Evolutionary conservation across 23 tunicate species (phyloP), one percentile per base, ranked within the genome.

Genomic region (Aplidium turbinatum): DNA sequence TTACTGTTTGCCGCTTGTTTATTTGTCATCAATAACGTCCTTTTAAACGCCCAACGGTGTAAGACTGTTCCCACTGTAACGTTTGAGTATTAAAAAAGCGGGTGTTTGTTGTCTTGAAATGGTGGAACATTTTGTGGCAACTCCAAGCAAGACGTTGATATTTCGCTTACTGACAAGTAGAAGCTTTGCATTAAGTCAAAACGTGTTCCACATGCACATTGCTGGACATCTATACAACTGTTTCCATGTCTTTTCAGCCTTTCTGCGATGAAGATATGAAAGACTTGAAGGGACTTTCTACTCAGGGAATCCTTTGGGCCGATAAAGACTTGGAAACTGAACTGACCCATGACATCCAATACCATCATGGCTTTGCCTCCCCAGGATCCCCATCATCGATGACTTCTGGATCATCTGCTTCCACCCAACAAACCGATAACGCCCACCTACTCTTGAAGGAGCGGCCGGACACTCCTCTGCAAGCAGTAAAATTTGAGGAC

Each of bases 401-500:
- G 27, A 78, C 78, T 36, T 73, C 91, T 39, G 51, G 72, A 30
- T 68, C 87, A 57, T 79, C 96, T 1, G 45, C 52, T 54, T 72
- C 72, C 30, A 58, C 29, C 68, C 39, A 62, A 24, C 22, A 63
- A 25, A 51, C 61, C 56, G 87, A 88, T 16, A 70, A 83, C 75
- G 71, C 89, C 64, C 85, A 88, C 83, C 84, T 86, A 2, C 79
- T 88, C 70, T 22, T 88, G 38, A 88, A 80, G 58, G 96, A 88
- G 63, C 72, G 96, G 21, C 96, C 96, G 51, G 96, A 88, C 75
- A 88, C 96, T 22, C 96, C 96, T 0, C 72, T 88, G 56, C 76
- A 78, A 76, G 96, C 96, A 24, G 96, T 88, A 0, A 88, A 88
- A 36, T 88, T 88, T 76, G 96, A 88, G 70, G 96, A 88, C 54